Evolutionary conservation across 2,797 vertebrate species (phyloP).

Genomic region (Taeniopygia guttata): DNA sequence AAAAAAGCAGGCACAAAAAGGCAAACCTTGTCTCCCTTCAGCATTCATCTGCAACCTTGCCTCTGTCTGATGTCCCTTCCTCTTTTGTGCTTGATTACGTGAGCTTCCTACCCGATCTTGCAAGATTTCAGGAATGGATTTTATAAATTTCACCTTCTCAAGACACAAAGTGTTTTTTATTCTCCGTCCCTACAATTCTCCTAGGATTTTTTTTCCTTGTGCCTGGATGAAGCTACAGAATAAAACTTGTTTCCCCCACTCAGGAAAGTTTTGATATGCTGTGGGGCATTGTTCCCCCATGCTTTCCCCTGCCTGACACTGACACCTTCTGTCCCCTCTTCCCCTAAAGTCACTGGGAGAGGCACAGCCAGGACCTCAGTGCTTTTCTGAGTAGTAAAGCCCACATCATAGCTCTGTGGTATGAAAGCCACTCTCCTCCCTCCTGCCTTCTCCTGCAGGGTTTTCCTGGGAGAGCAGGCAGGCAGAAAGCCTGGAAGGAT

Average conservation of each 20-base stretch:
- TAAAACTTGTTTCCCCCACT: background rate
- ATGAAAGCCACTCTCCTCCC: too few relatives aligned
- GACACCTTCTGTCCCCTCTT: background rate
- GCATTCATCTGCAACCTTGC: background rate
- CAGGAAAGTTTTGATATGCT: background rate
- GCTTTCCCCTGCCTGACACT: background rate
- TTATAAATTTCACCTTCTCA: background rate
- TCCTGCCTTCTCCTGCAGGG: background rate
- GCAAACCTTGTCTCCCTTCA: background rate
- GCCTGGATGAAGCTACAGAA: background rate
- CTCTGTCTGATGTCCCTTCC: background rate
- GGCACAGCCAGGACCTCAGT: background rate
- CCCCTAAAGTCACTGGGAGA: background rate
- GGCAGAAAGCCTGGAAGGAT: background rate
- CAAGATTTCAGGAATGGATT: background rate
- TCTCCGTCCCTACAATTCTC: background rate
- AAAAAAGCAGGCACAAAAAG: background rate
- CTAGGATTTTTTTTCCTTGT: background rate
- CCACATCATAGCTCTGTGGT: background rate
- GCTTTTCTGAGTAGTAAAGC: background rate
- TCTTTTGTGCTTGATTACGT: background rate
- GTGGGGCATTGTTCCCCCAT: fast-evolving
- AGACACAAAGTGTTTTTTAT: background rate
- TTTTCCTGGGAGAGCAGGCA: background rate
- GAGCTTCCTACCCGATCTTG: background rate